Conservation (phyloP, 2,113 vertebrate genomes). For the Cinclus cinclus region DNA sequence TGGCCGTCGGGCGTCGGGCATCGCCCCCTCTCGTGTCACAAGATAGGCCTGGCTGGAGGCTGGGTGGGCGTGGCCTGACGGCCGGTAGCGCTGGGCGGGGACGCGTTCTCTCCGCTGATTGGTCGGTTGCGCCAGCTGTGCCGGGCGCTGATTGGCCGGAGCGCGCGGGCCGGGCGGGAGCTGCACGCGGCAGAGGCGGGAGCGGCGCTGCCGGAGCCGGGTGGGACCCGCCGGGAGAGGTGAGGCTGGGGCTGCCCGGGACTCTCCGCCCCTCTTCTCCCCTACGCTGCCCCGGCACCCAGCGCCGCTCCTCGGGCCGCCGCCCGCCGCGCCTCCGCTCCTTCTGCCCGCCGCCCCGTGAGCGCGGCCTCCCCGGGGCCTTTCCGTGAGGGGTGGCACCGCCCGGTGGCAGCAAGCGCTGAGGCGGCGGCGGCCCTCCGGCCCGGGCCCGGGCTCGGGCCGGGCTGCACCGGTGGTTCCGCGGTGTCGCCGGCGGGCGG, state of each 20-base stretch:
- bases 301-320: not conserved
- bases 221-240: not conserved
- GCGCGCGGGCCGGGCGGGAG: not conserved
- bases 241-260: not conserved
- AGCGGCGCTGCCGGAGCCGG: not conserved
- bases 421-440: not conserved
- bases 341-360: not conserved
- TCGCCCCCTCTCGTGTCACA: not conserved
- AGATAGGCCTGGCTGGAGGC: not conserved
- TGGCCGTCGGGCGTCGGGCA: fast-evolving
- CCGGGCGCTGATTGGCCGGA: not conserved
- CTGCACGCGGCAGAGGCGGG: constrained; percentile 29
- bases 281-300: no score
- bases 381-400: not conserved
- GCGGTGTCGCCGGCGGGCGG: no score
- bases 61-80: not conserved
- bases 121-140: not conserved
- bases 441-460: not conserved
- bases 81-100: constrained; percentile 13
- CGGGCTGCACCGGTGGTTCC: not conserved
- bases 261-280: no score
- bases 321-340: not conserved
- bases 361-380: not conserved
- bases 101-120: not conserved
- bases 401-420: not conserved